A percentile compares a stretch with the other conserved stretches of the same genome.
phyloP scores from a whole-genome alignment of 2,113 vertebrate genomes.

The Taxidea taxus region DNA sequence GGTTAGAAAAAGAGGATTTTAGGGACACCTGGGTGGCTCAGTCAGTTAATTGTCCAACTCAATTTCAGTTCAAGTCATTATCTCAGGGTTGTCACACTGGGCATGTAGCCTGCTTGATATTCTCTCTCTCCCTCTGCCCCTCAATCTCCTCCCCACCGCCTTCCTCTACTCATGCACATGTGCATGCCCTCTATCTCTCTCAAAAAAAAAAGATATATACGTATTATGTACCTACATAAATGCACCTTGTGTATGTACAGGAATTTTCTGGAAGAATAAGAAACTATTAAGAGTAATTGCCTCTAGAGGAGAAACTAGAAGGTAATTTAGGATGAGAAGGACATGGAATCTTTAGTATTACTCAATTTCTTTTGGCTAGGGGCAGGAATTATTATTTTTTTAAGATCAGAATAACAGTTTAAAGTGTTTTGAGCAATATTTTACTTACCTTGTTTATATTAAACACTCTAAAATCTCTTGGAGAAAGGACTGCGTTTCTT shows the following conservation, averaged over 20 bases:
- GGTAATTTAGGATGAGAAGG: neutral
- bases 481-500: neutral
- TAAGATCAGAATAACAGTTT: neutral
- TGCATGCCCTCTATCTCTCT: neutral
- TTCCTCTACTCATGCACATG: neutral
- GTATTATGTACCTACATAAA: neutral
- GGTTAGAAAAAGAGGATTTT: neutral
- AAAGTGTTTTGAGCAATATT: neutral
- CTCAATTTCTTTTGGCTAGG: neutral
- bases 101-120: neutral
- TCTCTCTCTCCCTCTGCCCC: neutral
- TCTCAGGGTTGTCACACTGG: neutral
- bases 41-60: neutral
- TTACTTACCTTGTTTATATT: neutral
- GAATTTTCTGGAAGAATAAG: constrained; percentile 20
- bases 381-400: neutral
- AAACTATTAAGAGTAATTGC: neutral
- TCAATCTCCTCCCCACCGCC: neutral
- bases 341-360: neutral
- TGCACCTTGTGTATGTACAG: neutral
- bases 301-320: neutral
- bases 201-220: neutral
- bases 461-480: neutral
- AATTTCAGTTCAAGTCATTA: neutral
- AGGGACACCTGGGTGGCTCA: neutral